Evolutionary conservation across 2,797 vertebrate genomes (phyloP), one percentile per base, ranked within the genome.

Genomic region (Halcyon badia): DNA sequence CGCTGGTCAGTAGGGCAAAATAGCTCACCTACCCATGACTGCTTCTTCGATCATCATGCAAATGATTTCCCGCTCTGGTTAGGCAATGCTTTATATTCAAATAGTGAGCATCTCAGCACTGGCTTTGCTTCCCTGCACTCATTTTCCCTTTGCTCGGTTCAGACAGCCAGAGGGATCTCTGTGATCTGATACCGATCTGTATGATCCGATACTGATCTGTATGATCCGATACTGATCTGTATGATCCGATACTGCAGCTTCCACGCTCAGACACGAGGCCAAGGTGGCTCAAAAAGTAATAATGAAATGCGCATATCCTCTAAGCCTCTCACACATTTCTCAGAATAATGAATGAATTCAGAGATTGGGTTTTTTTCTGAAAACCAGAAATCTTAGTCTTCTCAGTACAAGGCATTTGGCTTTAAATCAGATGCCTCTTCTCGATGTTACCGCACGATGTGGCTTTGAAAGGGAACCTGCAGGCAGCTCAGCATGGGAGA

Each of bases 391-490:
- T 72, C 58, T 65, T 48, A 30, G 56, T 18, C 41, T 88, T 72
- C 78, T 62, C 86, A 94, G 80, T 14, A 48, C 48, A 88, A 87
- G 41, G 49, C 15, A 16, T 60, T 31, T 80, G 71, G n/a, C 21
- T 97, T 84, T 78, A 35, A 83, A 88, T 65, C 51, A 89, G 73
- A 80, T 69, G 54, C n/a, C 39, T 72, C 48, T 79, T 78, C 61
- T 73, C 2, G 0, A 58, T 71, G 65, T 25, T 82, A 62, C 87
- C 79, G 61, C 83, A 39, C 31, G 42, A 93, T 35, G 35, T 17
- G 39, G 83, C 87, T 92, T 86, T 94, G 80, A 90, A 95, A 93
- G 48, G 66, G 62, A 91, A 86, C 76, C 90, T 72, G 85, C 66
- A 90, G 87, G 64, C 79, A 88, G 85, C 93, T 91, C 17, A 3